Base-by-base conservation (phyloP, 2,888 invertebrate genomes). In the Acleris literana region DNA sequence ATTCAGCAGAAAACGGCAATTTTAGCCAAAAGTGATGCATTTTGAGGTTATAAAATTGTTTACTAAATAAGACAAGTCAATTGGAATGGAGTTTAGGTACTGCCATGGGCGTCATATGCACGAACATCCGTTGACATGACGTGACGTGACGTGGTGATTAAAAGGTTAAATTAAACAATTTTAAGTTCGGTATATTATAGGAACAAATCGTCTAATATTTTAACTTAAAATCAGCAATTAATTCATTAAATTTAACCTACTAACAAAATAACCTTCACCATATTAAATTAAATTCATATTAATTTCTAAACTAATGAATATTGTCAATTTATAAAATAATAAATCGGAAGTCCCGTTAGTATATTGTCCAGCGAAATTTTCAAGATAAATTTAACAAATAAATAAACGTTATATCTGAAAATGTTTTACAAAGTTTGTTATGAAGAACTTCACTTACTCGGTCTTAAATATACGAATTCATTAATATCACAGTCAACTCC, bases 401-500 rank as follows among this genome's bases (percentile, higher is more conserved):
- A 46, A 46, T 17, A 46, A n/a, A 46, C 46, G n/a, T 46, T n/a
- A n/a, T 3, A 17, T n/a, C 17, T 17, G 7, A 46, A 17, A 17
- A 17, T 44, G 44, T 44, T n/a, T 17, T 16, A n/a, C n/a, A 17
- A 46, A 46, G 46, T n/a, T 17, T n/a, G n/a, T n/a, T n/a, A n/a
- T n/a, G n/a, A n/a, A n/a, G n/a, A n/a, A n/a, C n/a, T n/a, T n/a
- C n/a, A n/a, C n/a, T n/a, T n/a, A n/a, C n/a, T n/a, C n/a, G n/a
- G 33, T 13, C 39, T 13, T 13, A 39, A 39, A 13, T 13, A 39
- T 39, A 13, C 13, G 13, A 13, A 13, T 39, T 39, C 39, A 39
- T 39, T 39, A 39, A 39, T 39, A 39, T 76, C 69, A 80, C 75
- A 77, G 88, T 92, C 91, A 92, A 87, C 92, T 92, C 68, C 77